A percentile compares a stretch with the other conserved stretches of the same genome.
These are phyloP conservation scores for Lobophora halterata DNA, from an alignment of 2,888 invertebrate genomes.

Conservation along the genomic window DNA sequence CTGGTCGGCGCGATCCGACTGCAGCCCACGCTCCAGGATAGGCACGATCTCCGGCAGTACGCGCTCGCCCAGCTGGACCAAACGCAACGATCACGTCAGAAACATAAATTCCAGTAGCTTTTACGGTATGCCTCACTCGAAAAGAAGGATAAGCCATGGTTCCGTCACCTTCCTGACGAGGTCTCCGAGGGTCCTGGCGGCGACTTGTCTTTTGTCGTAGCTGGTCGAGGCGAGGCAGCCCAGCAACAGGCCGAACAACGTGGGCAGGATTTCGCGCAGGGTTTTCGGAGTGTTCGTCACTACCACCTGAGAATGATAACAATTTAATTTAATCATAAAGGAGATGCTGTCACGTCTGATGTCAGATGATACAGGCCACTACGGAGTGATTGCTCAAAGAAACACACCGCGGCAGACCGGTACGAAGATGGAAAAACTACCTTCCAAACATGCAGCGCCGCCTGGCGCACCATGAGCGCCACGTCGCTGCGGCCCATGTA, in stretches of 20 bases:
- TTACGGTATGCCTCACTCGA: no score
- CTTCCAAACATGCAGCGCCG: conserved; percentile 99
- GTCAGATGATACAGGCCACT: no score
- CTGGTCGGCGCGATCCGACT: conserved; percentile 95
- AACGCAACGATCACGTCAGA: background rate
- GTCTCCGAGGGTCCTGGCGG: conserved; percentile 97
- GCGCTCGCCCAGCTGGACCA: conserved; percentile 90
- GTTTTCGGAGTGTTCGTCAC: conserved; percentile 99
- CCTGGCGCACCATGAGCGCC: conserved; percentile 97
- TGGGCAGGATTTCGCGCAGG: conserved; percentile 96
- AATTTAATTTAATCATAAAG: no score
- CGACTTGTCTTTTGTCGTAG: conserved; percentile 97
- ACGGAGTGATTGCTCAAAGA: no score
- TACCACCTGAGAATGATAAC: conserved; percentile 82
- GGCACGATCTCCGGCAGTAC: conserved; percentile 99
- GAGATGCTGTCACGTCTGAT: no score
- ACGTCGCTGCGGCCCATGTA: conserved; percentile 99
- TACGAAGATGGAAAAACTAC: conserved; percentile 25
- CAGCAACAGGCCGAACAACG: conserved; percentile 93
- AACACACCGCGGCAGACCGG: no score
- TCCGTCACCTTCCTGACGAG: conserved; percentile 89
- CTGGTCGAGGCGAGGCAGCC: conserved; percentile 98
- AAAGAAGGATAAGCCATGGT: background rate
- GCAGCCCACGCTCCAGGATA: conserved; percentile 95
- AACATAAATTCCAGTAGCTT: no score